Conservation (phyloP, 2,888 invertebrate species). For the Nipponacmea schrenckii region DNA sequence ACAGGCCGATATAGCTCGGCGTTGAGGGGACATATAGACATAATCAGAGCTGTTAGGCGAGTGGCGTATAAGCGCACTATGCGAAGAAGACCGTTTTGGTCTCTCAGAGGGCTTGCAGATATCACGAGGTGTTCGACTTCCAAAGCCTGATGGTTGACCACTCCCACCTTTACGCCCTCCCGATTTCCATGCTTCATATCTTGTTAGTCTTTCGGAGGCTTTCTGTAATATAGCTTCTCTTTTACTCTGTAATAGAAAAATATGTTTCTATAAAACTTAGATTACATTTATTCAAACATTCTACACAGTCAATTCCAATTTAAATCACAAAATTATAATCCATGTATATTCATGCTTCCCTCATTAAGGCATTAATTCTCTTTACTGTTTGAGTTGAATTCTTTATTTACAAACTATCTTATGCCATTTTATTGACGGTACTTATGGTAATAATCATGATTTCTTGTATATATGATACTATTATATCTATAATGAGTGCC, state of each 20-base stretch:
- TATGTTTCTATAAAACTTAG: background rate
- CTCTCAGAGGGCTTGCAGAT: conserved; percentile 59
- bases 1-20: conserved; percentile 61
- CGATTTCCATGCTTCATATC: conserved; percentile 59
- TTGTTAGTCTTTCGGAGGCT: conserved; percentile 56
- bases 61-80: conserved; percentile 58
- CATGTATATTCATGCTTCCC: background rate
- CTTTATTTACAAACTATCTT: too few relatives aligned
- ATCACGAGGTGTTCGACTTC: conserved; percentile 60
- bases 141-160: conserved; percentile 56
- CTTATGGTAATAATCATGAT: too few relatives aligned
- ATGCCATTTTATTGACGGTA: too few relatives aligned
- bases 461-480: too few relatives aligned
- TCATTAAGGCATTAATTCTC: background rate
- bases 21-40: conserved; percentile 56
- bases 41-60: conserved; percentile 61
- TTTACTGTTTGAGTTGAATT: too few relatives aligned
- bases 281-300: background rate
- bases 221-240: conserved; percentile 55
- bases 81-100: conserved; percentile 57
- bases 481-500: too few relatives aligned
- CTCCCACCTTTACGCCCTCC: conserved; percentile 58
- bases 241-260: conserved; percentile 43
- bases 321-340: conserved; percentile 7
- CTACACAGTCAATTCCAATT: background rate